phyloP scores from a whole-genome alignment of 2,888 invertebrate species.

The Drosophila gaucha region DNA sequence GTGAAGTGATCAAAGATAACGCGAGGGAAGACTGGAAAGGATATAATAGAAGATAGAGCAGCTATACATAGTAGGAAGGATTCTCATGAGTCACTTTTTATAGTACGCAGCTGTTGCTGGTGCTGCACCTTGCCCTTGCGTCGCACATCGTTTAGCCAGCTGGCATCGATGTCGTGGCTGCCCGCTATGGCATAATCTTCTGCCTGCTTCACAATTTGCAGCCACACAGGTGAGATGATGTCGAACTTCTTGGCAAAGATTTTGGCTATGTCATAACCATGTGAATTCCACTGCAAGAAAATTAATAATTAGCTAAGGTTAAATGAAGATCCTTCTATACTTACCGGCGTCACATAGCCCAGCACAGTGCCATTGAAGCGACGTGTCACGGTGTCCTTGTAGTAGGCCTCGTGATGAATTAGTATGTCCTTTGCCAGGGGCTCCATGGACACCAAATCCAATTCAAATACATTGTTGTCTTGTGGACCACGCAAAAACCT shows the following conservation, averaged over 20 bases:
- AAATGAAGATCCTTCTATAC: conserved; percentile 40
- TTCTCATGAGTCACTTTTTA: conserved; percentile 39
- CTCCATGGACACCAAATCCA: conserved; percentile 88
- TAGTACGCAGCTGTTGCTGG: conserved; percentile 42
- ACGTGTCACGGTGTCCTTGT: conserved; percentile 88
- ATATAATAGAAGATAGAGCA: not conserved
- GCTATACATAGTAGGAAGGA: not conserved
- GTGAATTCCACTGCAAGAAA: conserved; percentile 93
- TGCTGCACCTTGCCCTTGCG: conserved; percentile 81
- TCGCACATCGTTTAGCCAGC: conserved; percentile 91
- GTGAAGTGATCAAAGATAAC: conserved; percentile 95
- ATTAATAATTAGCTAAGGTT: not conserved
- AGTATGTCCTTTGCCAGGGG: conserved; percentile 90
- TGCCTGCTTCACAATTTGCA: conserved; percentile 90
- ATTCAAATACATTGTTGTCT: conserved; percentile 88
- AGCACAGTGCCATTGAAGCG: conserved; percentile 91
- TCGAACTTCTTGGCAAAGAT: conserved; percentile 95
- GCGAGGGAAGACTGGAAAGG: conserved; percentile 92
- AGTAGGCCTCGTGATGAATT: conserved; percentile 90
- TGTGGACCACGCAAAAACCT: conserved; percentile 86
- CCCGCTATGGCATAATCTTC: conserved; percentile 89
- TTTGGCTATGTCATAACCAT: conserved; percentile 97
- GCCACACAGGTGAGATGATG: conserved; percentile 97
- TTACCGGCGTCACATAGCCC: conserved; percentile 96
- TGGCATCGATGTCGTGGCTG: conserved; percentile 93